phyloP scores from a whole-genome alignment of 2,888 invertebrate species.

The Patella ulyssiponensis region DNA sequence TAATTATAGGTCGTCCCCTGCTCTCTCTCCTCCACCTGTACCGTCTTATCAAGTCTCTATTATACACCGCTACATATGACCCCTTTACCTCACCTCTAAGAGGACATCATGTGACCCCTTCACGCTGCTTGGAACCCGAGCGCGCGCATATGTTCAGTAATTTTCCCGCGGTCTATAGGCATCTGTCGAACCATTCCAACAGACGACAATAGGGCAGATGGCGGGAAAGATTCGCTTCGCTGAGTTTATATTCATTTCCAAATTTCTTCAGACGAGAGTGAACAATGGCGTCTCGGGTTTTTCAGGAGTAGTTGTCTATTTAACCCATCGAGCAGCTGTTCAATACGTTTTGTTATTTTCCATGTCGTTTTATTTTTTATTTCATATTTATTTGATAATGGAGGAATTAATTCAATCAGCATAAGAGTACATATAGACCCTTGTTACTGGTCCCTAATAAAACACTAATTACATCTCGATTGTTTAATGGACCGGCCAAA shows the following conservation, averaged over 20 bases:
- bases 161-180: conserved; percentile 6
- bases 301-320: no score
- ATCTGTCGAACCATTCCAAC: conserved; percentile 8
- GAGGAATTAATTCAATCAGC: no score
- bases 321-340: no score
- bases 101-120: neutral
- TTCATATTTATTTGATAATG: no score
- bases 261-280: neutral
- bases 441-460: no score
- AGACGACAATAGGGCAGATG: conserved; percentile 12
- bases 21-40: neutral
- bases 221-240: conserved; percentile 2
- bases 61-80: neutral
- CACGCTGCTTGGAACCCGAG: neutral
- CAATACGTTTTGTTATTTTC: no score
- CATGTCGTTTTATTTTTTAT: no score
- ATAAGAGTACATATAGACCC: no score
- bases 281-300: neutral
- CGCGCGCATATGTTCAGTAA: conserved; percentile 9
- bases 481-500: no score
- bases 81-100: neutral
- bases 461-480: no score
- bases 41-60: no score
- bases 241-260: neutral
- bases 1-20: neutral